These are phyloP conservation scores for Hyphantria cunea DNA, from an alignment of 1,140 invertebrate species.

Conservation along the genomic window DNA sequence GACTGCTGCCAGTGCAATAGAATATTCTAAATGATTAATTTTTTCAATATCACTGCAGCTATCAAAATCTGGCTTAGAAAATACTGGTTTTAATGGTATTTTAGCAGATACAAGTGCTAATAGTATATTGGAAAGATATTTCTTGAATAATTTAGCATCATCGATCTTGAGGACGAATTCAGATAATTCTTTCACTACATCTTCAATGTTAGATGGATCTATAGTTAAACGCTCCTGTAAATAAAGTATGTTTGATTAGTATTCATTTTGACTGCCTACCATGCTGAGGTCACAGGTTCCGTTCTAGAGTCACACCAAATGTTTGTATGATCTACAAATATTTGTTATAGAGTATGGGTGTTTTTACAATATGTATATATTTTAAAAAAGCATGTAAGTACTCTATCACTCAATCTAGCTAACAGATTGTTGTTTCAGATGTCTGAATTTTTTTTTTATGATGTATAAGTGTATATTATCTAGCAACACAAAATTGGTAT, in stretches of 20 bases:
- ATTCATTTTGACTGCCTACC: no score
- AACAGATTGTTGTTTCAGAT: no score
- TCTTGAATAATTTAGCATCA: conserved; percentile 62
- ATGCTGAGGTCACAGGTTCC: no score
- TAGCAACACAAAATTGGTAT: no score
- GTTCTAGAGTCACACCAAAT: no score
- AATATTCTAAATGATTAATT: conserved; percentile 64
- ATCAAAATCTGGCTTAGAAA: conserved; percentile 53
- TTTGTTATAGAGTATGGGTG: no score
- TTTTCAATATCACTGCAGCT: conserved; percentile 63
- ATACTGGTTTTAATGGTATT: conserved; percentile 65
- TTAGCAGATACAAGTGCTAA: conserved; percentile 60
- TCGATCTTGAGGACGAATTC: conserved; percentile 61
- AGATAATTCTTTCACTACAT: conserved; percentile 53
- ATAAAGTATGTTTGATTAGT: conserved; percentile 11
- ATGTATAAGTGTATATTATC: no score
- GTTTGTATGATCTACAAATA: no score
- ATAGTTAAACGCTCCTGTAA: conserved; percentile 50
- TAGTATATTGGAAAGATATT: conserved; percentile 62
- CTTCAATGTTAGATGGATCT: conserved; percentile 40
- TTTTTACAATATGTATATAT: no score
- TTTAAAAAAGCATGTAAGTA: no score
- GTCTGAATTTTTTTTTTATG: no score
- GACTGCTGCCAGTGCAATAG: conserved; percentile 53
- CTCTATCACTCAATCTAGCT: no score